Evolutionary conservation across 2,888 invertebrate species (phyloP).

Genomic region (Agrochola macilenta): DNA sequence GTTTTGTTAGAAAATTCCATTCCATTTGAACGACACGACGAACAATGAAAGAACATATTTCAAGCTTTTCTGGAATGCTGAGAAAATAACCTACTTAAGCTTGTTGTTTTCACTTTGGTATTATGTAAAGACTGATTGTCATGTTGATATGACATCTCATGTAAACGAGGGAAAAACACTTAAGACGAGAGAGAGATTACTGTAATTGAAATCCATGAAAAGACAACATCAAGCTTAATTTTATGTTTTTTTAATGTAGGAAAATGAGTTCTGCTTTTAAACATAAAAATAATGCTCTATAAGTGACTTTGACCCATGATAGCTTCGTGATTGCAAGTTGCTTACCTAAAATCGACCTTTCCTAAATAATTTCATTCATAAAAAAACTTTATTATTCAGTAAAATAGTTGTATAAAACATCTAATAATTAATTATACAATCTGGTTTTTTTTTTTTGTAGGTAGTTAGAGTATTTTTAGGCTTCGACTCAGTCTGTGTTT

Average conservation of each 20-base stretch:
- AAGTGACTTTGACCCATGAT: too few relatives aligned
- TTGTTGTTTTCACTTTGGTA: constrained; percentile 48
- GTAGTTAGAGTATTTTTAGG: neutral
- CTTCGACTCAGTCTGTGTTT: neutral
- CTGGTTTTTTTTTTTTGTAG: neutral
- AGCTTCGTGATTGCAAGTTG: neutral
- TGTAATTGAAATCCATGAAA: constrained; percentile 8
- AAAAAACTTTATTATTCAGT: neutral
- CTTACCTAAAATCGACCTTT: neutral
- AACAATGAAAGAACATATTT: constrained; percentile 54
- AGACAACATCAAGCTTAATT: neutral
- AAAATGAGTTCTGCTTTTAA: neutral
- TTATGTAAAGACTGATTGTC: constrained; percentile 34
- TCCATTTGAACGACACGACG: constrained; percentile 47
- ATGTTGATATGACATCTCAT: constrained; percentile 31
- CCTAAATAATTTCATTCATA: neutral
- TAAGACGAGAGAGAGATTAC: neutral
- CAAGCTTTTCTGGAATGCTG: constrained; percentile 43
- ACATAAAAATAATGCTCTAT: neutral
- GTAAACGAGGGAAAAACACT: constrained; percentile 12
- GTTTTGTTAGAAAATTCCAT: constrained; percentile 56
- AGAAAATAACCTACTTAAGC: constrained; percentile 38
- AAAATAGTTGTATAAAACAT: neutral
- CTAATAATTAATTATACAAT: neutral
- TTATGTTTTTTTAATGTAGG: neutral